These are phyloP conservation scores for Calameuta pallipes DNA, from an alignment of 2,888 invertebrate genomes.

Conservation along the genomic window DNA sequence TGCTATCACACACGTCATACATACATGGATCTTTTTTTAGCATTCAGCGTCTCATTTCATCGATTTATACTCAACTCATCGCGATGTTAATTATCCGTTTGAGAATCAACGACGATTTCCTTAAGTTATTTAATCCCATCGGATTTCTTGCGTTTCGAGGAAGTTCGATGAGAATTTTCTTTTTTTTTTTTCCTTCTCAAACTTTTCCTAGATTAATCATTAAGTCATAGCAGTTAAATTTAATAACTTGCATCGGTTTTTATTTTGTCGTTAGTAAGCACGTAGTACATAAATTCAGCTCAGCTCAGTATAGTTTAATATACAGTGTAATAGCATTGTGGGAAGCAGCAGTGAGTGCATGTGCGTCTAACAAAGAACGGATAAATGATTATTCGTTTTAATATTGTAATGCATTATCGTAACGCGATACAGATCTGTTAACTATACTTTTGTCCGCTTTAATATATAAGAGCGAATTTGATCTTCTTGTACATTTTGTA, in stretches of 20 bases:
- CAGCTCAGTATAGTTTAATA: conserved; percentile 11
- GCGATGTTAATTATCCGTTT: conserved; percentile 7
- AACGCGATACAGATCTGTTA: conserved; percentile 43
- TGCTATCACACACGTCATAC: background rate
- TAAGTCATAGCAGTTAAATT: background rate
- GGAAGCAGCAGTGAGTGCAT: conserved; percentile 19
- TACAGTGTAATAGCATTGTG: conserved; percentile 9
- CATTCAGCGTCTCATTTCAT: background rate
- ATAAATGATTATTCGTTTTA: background rate
- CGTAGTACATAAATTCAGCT: conserved; percentile 13
- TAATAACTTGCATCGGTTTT: background rate
- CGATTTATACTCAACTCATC: conserved; percentile 18
- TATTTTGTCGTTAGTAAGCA: background rate
- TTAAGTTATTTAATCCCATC: background rate
- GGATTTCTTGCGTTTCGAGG: background rate
- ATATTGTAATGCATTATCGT: background rate
- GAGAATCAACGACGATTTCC: background rate
- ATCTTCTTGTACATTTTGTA: conserved; percentile 63
- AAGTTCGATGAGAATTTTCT: background rate
- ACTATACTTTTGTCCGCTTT: conserved; percentile 17
- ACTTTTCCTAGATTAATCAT: background rate
- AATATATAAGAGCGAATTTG: conserved; percentile 45
- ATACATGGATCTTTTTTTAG: background rate
- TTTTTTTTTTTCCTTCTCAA: background rate
- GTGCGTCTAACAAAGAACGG: conserved; percentile 2